Base-by-base conservation (phyloP, 2,797 vertebrate genomes). In the Vespertilio murinus region DNA sequence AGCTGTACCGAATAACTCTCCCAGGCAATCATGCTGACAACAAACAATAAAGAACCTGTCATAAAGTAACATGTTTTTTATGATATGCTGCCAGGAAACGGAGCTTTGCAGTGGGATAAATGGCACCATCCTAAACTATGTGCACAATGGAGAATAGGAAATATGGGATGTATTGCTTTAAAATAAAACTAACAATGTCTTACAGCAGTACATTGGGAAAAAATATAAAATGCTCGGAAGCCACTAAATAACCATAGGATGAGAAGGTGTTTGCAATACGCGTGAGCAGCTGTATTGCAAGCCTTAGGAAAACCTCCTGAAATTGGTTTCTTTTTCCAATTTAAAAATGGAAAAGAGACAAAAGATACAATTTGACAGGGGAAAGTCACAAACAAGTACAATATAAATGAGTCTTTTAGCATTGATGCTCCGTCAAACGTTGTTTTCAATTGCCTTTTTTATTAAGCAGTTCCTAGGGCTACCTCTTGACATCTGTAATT, bases 11-110 rank as follows among this genome's bases (percentile, higher is more conserved):
- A 97, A 69, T 95, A 95, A 80, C 94, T 98, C 94, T 96, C 89
- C 61, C 6, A 93, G 88, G 94, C 80, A 97, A 95, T 95, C 88
- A 93, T 13, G 71, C 65, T 92, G 96, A 95, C 93, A 98, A 73
- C 73, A 94, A 94, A 86, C 89, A 96, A 90, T 97, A 97, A 98
- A 97, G 56, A 96, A 97, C 49, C 33, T 82, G 79, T 96, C 95
- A 95, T 94, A 96, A 98, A 97, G 83, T 92, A 86, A 56, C 56
- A 33, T 54, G 13, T 91, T 92, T 95, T 67, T 97, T 95, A 87
- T 91, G 79, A 87, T 59, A 83, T 56, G 67, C 75, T 95, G 95
- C 47, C 96, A 93, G 78, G 75, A 96, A 97, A 89, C 28, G 65
- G 25, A 95, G 88, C 69, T 97, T 92, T 95, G 91, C 94, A 61